A percentile compares a stretch with the other conserved stretches of the same genome.
Evolutionary conservation across 2,888 invertebrate genomes (phyloP).

Genomic region (Trisateles emortualis): DNA sequence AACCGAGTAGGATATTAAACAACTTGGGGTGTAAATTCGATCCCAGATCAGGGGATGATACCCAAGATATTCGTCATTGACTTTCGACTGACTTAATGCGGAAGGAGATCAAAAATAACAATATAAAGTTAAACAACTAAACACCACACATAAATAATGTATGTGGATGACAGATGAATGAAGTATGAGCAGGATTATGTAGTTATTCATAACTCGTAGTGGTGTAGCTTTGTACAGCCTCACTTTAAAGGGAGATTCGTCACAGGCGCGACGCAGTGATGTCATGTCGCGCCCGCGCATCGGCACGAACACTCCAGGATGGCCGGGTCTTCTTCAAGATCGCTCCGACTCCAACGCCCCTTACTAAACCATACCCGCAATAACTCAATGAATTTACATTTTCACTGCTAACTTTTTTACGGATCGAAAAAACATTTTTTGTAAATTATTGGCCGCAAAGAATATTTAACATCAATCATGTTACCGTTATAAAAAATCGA

Average conservation of each 20-base stretch:
- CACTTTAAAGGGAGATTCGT: constrained; percentile 60
- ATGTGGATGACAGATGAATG: constrained; percentile 4
- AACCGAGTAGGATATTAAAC: too few relatives aligned
- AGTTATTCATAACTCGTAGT: background rate
- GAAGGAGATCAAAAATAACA: background rate
- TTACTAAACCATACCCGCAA: constrained; percentile 19
- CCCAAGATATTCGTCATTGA: too few relatives aligned
- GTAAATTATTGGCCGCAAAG: constrained; percentile 44
- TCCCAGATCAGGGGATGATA: too few relatives aligned
- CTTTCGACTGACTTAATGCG: too few relatives aligned
- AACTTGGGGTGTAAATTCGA: too few relatives aligned
- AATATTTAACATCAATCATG: constrained; percentile 49
- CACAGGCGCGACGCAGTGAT: constrained; percentile 52
- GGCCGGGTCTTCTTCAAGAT: background rate
- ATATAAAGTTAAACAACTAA: background rate
- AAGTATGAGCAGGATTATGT: constrained; percentile 2
- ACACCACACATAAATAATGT: background rate
- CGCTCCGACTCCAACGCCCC: constrained; percentile 4
- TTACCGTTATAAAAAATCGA: constrained; percentile 45
- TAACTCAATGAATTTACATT: constrained; percentile 47
- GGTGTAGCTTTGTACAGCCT: constrained; percentile 22
- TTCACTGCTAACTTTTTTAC: constrained; percentile 35
- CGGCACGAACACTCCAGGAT: constrained; percentile 29
- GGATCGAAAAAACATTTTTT: constrained; percentile 33
- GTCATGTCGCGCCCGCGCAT: constrained; percentile 29